Evolutionary conservation across 2,888 invertebrate species (phyloP).

Genomic region (Rhogogaster chlorosoma): DNA sequence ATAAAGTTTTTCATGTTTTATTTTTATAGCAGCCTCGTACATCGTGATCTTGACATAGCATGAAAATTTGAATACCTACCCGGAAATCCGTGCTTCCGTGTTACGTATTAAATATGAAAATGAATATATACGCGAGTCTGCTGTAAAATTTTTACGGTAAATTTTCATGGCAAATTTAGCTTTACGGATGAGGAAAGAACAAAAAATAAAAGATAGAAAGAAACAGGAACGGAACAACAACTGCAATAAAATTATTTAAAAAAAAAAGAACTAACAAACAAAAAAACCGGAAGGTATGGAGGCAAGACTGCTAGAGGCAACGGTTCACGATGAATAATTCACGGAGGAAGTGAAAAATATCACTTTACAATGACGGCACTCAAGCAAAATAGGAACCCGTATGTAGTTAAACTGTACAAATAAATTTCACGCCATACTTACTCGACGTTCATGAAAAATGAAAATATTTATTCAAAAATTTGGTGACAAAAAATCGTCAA

Average conservation of each 20-base stretch:
- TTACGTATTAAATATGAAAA: neutral
- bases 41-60: neutral
- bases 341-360: slow-evolving; percentile 12
- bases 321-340: slow-evolving; percentile 26
- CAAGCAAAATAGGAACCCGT: neutral
- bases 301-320: neutral
- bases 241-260: neutral
- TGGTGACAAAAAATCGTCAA: neutral
- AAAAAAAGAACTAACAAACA: too few species aligned
- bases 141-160: neutral
- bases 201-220: neutral
- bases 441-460: neutral
- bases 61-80: neutral
- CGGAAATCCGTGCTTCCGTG: neutral
- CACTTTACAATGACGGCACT: neutral
- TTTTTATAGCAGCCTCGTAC: neutral
- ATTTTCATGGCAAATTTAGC: neutral
- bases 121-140: neutral
- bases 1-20: neutral
- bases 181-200: neutral
- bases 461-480: neutral
- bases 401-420: neutral
- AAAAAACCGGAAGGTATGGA: neutral
- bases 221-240: neutral
- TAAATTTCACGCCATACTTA: neutral